A percentile compares a stretch with the other conserved stretches of the same genome.
These are phyloP conservation scores for Mirounga angustirostris DNA, from an alignment of 2,113 vertebrate species.

Conservation along the genomic window DNA sequence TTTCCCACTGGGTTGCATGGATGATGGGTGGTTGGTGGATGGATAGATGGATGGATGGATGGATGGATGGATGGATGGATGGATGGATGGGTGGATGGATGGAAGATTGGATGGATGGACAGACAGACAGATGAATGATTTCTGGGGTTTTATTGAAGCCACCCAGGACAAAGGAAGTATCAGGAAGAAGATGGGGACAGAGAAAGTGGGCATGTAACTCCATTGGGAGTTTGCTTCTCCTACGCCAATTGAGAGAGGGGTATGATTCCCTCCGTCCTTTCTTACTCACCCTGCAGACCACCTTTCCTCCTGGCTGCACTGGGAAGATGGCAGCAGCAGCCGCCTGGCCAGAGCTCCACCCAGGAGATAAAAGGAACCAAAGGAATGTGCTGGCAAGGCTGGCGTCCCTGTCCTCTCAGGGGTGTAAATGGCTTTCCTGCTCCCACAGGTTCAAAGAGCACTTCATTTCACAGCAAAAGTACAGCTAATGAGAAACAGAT, in stretches of 20 bases:
- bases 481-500: constrained; percentile 90
- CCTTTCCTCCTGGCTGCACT: background rate
- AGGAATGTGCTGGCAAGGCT: constrained; percentile 86
- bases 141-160: background rate
- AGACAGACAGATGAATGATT: background rate
- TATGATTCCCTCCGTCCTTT: background rate
- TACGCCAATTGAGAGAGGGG: background rate
- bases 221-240: background rate
- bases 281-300: background rate
- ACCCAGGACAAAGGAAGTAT: background rate
- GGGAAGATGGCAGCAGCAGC: background rate
- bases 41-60: background rate
- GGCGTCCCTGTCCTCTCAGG: constrained; percentile 83
- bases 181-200: background rate
- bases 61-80: background rate
- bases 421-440: constrained; percentile 88
- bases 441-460: constrained; percentile 88
- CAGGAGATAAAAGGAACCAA: constrained; percentile 84
- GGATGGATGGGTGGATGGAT: accelerated
- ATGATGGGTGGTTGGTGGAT: background rate
- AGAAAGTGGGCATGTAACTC: background rate
- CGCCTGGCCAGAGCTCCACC: constrained; percentile 65
- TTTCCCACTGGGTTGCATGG: background rate
- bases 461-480: constrained; percentile 87
- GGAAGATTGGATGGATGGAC: background rate